Percentiles rank a stretch among this genome's conserved stretches.
phyloP scores from a whole-genome alignment of 2,888 invertebrate species.

The Drosophila buzzatii region DNA sequence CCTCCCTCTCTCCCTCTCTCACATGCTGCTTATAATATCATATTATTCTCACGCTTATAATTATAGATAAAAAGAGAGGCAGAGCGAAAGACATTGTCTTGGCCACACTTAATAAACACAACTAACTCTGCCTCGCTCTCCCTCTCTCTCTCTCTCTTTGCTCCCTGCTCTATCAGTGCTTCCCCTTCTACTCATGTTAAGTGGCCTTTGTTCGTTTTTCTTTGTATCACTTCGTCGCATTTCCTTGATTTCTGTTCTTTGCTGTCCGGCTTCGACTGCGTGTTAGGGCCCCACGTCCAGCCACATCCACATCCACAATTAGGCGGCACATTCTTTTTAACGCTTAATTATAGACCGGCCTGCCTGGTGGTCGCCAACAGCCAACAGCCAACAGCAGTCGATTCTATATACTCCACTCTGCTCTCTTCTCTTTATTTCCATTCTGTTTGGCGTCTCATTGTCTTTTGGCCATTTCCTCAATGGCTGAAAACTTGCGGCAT shows the following conservation, averaged over 20 bases:
- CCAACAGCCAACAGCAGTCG: not conserved
- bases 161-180: not conserved
- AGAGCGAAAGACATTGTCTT: slow-evolving; percentile 36
- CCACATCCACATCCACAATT: slow-evolving; percentile 57
- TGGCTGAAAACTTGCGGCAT: slow-evolving; percentile 49
- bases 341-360: slow-evolving; percentile 71
- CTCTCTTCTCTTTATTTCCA: not conserved
- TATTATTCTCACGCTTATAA: slow-evolving; percentile 56
- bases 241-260: slow-evolving; percentile 48
- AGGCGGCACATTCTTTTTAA: slow-evolving; percentile 76
- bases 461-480: slow-evolving; percentile 72
- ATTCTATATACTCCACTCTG: slow-evolving; percentile 4
- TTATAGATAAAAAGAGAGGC: not conserved
- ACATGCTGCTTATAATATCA: not conserved
- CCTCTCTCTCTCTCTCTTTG: not conserved
- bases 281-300: slow-evolving; percentile 49
- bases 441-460: slow-evolving; percentile 46
- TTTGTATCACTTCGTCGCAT: slow-evolving; percentile 40
- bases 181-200: slow-evolving; percentile 43
- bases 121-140: not conserved
- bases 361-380: slow-evolving; percentile 32
- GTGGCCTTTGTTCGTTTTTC: slow-evolving; percentile 56
- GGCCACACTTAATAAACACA: not conserved
- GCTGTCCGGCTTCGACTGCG: slow-evolving; percentile 26
- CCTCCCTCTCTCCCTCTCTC: not conserved